Evolutionary conservation across 1,140 invertebrate species (phyloP).

Genomic region (Pinna nobilis): DNA sequence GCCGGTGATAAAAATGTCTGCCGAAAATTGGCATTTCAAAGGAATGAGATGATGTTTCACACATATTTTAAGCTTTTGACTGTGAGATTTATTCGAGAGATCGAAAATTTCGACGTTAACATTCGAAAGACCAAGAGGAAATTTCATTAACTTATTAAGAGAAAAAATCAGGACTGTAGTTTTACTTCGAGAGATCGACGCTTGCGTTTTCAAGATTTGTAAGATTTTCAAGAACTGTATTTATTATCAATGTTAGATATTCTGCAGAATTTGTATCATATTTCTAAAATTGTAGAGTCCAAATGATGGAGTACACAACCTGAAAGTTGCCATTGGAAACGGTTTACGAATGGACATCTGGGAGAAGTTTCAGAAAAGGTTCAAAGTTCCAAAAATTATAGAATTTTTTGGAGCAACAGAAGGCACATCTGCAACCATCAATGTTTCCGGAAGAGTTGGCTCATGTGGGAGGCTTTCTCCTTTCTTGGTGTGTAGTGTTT

Average conservation of each 20-base stretch:
- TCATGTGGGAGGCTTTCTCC: slow-evolving; percentile 55
- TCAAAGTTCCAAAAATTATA: slow-evolving; percentile 86
- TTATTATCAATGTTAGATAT: neutral
- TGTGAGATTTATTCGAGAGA: no score
- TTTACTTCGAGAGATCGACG: no score
- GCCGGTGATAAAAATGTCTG: no score
- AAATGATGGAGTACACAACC: slow-evolving; percentile 46
- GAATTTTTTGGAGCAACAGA: slow-evolving; percentile 98
- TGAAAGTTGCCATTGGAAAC: slow-evolving; percentile 56
- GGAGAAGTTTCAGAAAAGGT: slow-evolving; percentile 89
- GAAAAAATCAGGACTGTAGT: no score
- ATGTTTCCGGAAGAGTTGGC: slow-evolving; percentile 49
- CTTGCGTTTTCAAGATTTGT: neutral
- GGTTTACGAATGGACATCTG: slow-evolving; percentile 96
- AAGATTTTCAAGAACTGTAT: neutral
- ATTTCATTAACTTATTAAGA: no score
- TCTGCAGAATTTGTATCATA: neutral
- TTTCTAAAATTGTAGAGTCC: slow-evolving; percentile 44
- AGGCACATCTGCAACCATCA: slow-evolving; percentile 89
- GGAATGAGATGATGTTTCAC: no score
- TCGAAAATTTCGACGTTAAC: no score
- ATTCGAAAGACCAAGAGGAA: no score
- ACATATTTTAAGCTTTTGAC: no score
- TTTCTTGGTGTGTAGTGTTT: slow-evolving; percentile 51
- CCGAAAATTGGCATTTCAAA: no score